These are phyloP conservation scores for Dicrurus megarhynchus DNA, from an alignment of 2,113 vertebrate species.

Conservation along the genomic window DNA sequence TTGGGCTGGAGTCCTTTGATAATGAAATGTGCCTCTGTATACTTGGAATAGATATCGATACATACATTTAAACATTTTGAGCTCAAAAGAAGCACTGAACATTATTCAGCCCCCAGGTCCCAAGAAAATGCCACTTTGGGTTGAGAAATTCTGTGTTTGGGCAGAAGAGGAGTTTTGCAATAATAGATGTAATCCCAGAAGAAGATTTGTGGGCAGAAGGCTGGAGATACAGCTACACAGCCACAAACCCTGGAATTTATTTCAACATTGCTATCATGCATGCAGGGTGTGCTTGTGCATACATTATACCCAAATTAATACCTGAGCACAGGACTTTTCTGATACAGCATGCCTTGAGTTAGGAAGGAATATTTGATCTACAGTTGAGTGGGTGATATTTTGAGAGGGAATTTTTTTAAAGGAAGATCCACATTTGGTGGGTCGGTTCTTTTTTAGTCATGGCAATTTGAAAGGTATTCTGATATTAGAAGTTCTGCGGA, in stretches of 20 bases:
- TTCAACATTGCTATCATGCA: neutral
- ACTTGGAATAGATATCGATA: neutral
- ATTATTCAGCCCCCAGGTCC: neutral
- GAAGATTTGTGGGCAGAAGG: conserved; percentile 1
- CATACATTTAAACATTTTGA: neutral
- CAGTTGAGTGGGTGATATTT: neutral
- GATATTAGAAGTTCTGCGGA: neutral
- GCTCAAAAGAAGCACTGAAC: neutral
- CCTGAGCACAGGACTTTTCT: neutral
- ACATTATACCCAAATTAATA: conserved; percentile 6
- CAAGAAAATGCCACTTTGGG: neutral
- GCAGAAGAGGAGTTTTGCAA: conserved; percentile 16
- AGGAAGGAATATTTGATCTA: neutral
- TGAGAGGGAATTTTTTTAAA: neutral
- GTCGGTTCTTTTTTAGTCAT: neutral
- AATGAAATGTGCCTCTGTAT: neutral
- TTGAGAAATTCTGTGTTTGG: conserved; percentile 32
- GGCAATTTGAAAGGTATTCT: neutral
- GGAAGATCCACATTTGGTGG: neutral
- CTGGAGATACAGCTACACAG: neutral
- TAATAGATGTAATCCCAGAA: conserved; percentile 1
- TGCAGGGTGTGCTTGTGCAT: neutral
- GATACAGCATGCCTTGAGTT: neutral
- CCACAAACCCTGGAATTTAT: conserved; percentile 19
- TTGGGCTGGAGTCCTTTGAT: neutral